Base-by-base conservation (phyloP, 2,113 vertebrate genomes). In the Passer montanus region DNA sequence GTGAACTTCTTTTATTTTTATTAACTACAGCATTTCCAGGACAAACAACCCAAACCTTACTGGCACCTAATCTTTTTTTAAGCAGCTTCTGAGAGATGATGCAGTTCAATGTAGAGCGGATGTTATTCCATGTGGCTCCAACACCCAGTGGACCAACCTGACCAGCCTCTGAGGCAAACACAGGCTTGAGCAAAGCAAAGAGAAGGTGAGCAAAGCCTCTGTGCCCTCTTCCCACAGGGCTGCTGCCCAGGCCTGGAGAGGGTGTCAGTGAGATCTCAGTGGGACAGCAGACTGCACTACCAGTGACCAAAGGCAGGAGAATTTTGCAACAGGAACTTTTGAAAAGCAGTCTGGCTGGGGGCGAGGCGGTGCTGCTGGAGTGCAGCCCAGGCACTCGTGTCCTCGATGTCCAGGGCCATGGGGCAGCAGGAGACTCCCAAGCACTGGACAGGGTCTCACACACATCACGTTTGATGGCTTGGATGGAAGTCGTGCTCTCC, bases 401-500 rank as follows among this genome's bases (percentile, higher is more conserved):
- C 60, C 56, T 20, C 19, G 6, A 78, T 27, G n/a, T 68, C 2
- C 4, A 93, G 31, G 44, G 47, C 53, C 21, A 10, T 13, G 7
- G 63, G 64, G 33, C 77, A 89, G 73, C 52, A 67, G 52, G 15
- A 63, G 46, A 67, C 47, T 59, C 4, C 0, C 15, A 16, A 43
- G 84, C 18, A 21, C 28, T 15, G 46, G 28, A 31, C 68, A 92
- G 75, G 49, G 66, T 39, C 53, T 80, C 79, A 63, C 31, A 39
- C 4, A 8, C 4, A 1, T 30, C 33, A 24, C 4, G 13, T 55
- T 56, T 0, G 0, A 46, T 24, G 46, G 49, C 37, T 16, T 15
- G 27, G 68, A 74, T 1, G n/a, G 50, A 31, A 80, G 21, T 30
- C 50, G 5, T 24, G 21, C 31, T 67, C 26, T 44, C 18, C 39